These are phyloP conservation scores for Chelidonichthys spinosus DNA, from an alignment of 2,797 vertebrate species.

Conservation along the genomic window DNA sequence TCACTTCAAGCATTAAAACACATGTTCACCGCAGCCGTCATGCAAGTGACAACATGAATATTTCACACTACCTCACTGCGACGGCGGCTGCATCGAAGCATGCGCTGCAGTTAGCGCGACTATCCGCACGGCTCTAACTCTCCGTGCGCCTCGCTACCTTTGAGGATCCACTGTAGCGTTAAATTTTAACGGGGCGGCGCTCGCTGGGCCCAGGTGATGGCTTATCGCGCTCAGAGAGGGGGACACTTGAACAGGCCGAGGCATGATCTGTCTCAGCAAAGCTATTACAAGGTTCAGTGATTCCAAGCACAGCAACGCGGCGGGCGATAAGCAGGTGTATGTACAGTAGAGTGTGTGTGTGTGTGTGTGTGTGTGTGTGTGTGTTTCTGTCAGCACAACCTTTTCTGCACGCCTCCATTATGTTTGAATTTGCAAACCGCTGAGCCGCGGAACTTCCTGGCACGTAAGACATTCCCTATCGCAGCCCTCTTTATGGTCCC, in stretches of 20 bases:
- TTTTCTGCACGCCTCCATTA: conserved; percentile 42
- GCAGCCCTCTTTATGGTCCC: conserved; percentile 56
- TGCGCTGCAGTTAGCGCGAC: conserved; percentile 42
- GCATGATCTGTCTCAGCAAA: conserved; percentile 81
- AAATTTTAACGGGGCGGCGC: conserved; percentile 67
- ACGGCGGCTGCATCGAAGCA: conserved; percentile 37
- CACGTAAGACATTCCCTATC: conserved; percentile 34
- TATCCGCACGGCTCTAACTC: conserved; percentile 42
- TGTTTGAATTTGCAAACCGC: conserved; percentile 45
- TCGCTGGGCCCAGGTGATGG: conserved; percentile 64
- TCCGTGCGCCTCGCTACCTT: conserved; percentile 52
- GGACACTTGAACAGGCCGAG: conserved; percentile 71
- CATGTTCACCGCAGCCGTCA: conserved; percentile 31
- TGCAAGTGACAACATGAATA: conserved; percentile 58
- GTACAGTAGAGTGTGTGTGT: conserved; percentile 47
- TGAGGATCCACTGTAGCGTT: conserved; percentile 66
- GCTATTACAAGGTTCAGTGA: conserved; percentile 83
- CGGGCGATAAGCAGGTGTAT: conserved; percentile 68
- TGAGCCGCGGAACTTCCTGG: conserved; percentile 49
- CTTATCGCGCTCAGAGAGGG: conserved; percentile 75
- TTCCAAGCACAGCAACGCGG: conserved; percentile 59
- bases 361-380: conserved; percentile 47
- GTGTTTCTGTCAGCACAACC: conserved; percentile 59
- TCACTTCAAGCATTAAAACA: conserved; percentile 38
- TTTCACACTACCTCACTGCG: conserved; percentile 45